These are phyloP conservation scores for Gambusia yucatana DNA, from an alignment of 2,797 vertebrate genomes.

Conservation along the genomic window DNA sequence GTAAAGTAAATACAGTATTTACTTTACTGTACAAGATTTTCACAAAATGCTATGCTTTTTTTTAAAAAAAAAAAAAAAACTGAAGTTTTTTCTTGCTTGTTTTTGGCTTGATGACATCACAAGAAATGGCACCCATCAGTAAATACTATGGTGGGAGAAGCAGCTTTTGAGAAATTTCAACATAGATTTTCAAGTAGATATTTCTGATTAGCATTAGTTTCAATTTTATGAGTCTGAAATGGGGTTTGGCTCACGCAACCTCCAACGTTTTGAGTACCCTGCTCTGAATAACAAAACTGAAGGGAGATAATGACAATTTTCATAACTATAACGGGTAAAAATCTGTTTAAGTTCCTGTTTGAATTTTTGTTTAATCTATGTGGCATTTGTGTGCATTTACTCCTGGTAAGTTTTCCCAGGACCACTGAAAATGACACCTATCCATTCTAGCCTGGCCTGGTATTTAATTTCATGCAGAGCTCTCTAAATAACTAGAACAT, in stretches of 20 bases:
- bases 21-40: background rate
- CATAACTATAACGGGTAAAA: background rate
- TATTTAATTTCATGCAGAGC: background rate
- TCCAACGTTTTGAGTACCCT: background rate
- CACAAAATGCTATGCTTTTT: background rate
- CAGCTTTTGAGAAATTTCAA: background rate
- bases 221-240: background rate
- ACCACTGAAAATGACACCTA: background rate
- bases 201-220: background rate
- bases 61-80: background rate
- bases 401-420: background rate
- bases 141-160: background rate
- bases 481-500: background rate
- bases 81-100: background rate
- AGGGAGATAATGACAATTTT: background rate
- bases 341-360: background rate
- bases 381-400: background rate
- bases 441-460: background rate
- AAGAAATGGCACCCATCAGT: background rate
- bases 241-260: background rate
- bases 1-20: background rate
- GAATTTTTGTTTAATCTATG: too few relatives aligned
- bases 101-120: background rate
- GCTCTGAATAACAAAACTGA: background rate
- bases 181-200: background rate